A percentile compares a stretch with the other conserved stretches of the same genome.
Conservation (phyloP, 2,888 invertebrate genomes). For the Celastrina argiolus region DNA sequence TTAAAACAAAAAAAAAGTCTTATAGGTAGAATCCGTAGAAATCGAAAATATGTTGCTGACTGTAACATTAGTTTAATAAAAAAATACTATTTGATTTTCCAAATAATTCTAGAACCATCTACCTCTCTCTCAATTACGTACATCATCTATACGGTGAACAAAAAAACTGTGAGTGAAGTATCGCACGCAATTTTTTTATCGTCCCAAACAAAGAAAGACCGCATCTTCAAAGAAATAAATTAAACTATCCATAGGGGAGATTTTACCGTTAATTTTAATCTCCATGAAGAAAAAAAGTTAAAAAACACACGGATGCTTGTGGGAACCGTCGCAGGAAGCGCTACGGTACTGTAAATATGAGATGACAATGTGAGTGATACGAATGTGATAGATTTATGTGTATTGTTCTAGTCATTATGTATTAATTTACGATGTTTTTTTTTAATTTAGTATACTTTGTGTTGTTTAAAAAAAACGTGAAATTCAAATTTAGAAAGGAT, state of each 20-base stretch:
- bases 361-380: conserved; percentile 64
- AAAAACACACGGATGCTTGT: conserved; percentile 64
- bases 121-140: not conserved
- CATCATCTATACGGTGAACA: not conserved
- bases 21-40: too few species aligned
- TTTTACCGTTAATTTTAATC: conserved; percentile 73
- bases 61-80: too few species aligned
- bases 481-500: too few species aligned
- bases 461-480: not conserved
- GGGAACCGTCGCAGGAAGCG: conserved; percentile 71
- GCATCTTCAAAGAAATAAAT: conserved; percentile 73
- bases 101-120: not conserved
- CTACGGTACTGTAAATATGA: conserved; percentile 65
- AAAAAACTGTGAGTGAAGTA: conserved; percentile 16
- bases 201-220: conserved; percentile 61
- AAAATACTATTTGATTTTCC: not conserved
- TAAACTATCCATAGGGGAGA: conserved; percentile 73
- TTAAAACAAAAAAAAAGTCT: too few species aligned
- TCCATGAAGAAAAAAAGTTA: conserved; percentile 59
- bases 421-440: conserved; percentile 22
- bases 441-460: not conserved
- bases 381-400: conserved; percentile 63
- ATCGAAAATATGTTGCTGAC: too few species aligned
- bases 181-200: conserved; percentile 46
- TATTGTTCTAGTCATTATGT: conserved; percentile 23